phyloP scores from a whole-genome alignment of 2,888 invertebrate species.

The Itoplectis maculator region DNA sequence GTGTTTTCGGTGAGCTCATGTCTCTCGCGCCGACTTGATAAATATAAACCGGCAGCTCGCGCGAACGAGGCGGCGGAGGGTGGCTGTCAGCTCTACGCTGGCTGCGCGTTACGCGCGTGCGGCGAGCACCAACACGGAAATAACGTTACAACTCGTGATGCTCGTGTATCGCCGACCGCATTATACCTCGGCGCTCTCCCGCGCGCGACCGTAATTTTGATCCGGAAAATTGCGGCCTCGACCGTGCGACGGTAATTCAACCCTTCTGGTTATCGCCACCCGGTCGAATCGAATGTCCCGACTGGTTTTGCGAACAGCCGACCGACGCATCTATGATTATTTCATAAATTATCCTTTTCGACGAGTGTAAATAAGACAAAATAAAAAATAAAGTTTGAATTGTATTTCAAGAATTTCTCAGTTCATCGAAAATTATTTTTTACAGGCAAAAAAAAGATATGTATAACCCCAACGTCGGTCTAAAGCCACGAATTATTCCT shows the following conservation, averaged over 20 bases:
- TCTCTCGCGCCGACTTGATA: constrained; percentile 52
- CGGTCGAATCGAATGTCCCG: not conserved
- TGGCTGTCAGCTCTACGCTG: constrained; percentile 50
- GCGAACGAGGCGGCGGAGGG: constrained; percentile 38
- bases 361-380: not conserved
- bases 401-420: too few species aligned
- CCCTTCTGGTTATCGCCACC: not conserved
- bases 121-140: constrained; percentile 47
- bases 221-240: not conserved
- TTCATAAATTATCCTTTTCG: not conserved
- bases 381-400: not conserved
- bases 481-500: too few species aligned
- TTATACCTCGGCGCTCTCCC: too few species aligned
- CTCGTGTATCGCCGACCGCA: constrained; percentile 1
- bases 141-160: constrained; percentile 49
- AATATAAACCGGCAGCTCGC: constrained; percentile 53
- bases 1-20: constrained; percentile 28
- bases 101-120: constrained; percentile 48
- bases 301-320: not conserved
- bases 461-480: too few species aligned
- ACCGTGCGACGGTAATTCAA: not conserved
- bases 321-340: not conserved
- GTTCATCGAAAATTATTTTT: too few species aligned
- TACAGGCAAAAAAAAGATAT: too few species aligned
- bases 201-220: not conserved